These are phyloP conservation scores for Pristionchus japonicus DNA, from an alignment of 2,888 invertebrate genomes.

Conservation along the genomic window DNA sequence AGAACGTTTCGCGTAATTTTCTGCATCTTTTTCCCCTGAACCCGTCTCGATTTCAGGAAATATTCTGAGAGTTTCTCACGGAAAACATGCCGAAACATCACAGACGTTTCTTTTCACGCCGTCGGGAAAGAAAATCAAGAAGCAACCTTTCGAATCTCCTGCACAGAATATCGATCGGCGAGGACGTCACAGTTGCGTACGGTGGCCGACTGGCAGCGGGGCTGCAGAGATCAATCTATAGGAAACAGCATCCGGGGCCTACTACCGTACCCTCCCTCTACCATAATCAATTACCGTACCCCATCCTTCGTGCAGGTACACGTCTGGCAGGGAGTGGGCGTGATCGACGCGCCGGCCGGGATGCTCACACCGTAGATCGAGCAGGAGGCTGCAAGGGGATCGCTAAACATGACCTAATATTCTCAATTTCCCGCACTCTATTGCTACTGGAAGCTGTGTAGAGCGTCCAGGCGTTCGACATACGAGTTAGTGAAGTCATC, in stretches of 20 bases:
- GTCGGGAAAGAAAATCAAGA: too few relatives aligned
- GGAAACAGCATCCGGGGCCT: not conserved
- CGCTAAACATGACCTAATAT: too few relatives aligned
- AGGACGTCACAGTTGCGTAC: constrained; percentile 61
- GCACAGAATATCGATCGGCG: constrained; percentile 58
- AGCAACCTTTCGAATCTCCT: constrained; percentile 59
- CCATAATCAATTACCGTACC: constrained; percentile 47
- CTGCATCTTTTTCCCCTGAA: too few relatives aligned
- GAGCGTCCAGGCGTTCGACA: not conserved
- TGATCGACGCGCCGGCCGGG: not conserved
- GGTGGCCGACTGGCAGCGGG: constrained; percentile 66
- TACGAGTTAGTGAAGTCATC: not conserved
- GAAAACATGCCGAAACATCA: too few relatives aligned
- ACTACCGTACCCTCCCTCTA: not conserved
- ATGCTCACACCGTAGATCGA: constrained; percentile 16
- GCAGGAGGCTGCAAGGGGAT: constrained; percentile 39
- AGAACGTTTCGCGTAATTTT: too few relatives aligned
- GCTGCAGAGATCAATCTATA: constrained; percentile 49
- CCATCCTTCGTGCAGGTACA: constrained; percentile 65
- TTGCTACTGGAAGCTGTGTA: too few relatives aligned
- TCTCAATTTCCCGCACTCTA: too few relatives aligned
- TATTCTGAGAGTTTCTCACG: too few relatives aligned
- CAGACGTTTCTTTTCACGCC: too few relatives aligned
- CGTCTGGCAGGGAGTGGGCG: constrained; percentile 50
- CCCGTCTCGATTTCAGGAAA: too few relatives aligned